Base-by-base conservation (phyloP, 2,888 invertebrate genomes). In the Alviniconcha strummeri region DNA sequence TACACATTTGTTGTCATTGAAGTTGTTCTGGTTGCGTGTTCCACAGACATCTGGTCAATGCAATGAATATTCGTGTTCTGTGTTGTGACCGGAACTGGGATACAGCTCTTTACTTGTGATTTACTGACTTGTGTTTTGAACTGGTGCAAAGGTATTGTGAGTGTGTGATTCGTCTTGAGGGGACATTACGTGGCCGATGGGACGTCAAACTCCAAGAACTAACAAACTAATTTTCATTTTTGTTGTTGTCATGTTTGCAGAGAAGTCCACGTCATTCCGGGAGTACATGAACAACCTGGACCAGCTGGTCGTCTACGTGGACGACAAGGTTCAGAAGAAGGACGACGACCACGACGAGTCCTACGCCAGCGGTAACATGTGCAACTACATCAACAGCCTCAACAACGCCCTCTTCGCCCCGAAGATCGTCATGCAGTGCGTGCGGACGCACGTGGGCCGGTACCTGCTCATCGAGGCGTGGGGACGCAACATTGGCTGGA, bases 381-480 rank as follows among this genome's bases (percentile, higher is more conserved):
- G 95, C 89, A 94, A 94, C 75, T 94, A 94, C 86, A 93, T 94
- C 64, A 93, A 94, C 19, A 92, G 94, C 84, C 91, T 93, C 54
- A 95, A 94, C 90, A 94, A 94, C 87, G 95, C 94, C 80, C 92
- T 95, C 76, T 94, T 94, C 88, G 91, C 92, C 86, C 93, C 94
- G 64, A 92, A 92, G 84, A 90, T 95, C 17, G 94, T 94, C 88
- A 92, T 95, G 84, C 94, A 94, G 87, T 95, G 95, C 87, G 90
- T 91, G 82, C 85, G 91, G 79, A 93, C 93, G 6, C 91, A 92
- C 84, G 88, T 91, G 55, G 95, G 95, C 7, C 93, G 94, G 8
- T 95, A 94, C 88, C 93, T 95, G 55, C 94, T 95, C 89, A 94
- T 95, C 77, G 94, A 94, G 88, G 94, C 94, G 5, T 93, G 94